Percentiles rank a stretch among this genome's conserved stretches.
phyloP scores from a whole-genome alignment of 2,113 vertebrate species.

The Paradoxurus hermaphroditus region DNA sequence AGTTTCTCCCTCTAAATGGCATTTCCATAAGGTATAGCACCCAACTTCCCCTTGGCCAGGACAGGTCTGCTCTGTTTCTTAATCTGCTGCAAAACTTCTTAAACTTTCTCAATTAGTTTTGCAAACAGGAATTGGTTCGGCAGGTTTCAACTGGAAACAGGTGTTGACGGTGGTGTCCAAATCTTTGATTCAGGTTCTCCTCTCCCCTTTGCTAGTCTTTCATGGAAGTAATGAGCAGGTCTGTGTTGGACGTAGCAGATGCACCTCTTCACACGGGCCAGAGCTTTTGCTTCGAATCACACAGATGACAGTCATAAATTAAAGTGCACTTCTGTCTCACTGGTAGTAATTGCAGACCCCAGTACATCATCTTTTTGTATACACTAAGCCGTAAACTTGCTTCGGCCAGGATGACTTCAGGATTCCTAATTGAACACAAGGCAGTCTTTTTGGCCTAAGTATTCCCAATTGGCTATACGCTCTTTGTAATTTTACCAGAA shows the following conservation, averaged over 20 bases:
- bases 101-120: conserved; percentile 57
- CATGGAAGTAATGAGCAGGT: background rate
- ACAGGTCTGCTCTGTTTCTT: background rate
- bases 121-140: conserved; percentile 49
- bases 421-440: background rate
- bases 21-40: background rate
- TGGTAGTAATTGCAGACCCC: background rate
- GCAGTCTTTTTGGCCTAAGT: background rate
- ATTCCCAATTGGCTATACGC: background rate
- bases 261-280: background rate
- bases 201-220: conserved; percentile 16
- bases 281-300: conserved; percentile 22
- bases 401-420: background rate
- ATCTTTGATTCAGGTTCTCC: background rate
- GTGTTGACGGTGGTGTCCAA: conserved; percentile 25
- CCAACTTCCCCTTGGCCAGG: background rate
- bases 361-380: conserved; percentile 11
- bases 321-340: background rate
- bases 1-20: conserved; percentile 23
- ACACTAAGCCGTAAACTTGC: background rate
- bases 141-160: conserved; percentile 51
- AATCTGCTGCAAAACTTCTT: conserved; percentile 16
- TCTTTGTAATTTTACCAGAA: background rate
- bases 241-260: background rate
- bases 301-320: conserved; percentile 42